Percentiles rank a stretch among this genome's conserved stretches.
Conservation (phyloP, 2,797 vertebrate species). For the Margarornis squamiger region DNA sequence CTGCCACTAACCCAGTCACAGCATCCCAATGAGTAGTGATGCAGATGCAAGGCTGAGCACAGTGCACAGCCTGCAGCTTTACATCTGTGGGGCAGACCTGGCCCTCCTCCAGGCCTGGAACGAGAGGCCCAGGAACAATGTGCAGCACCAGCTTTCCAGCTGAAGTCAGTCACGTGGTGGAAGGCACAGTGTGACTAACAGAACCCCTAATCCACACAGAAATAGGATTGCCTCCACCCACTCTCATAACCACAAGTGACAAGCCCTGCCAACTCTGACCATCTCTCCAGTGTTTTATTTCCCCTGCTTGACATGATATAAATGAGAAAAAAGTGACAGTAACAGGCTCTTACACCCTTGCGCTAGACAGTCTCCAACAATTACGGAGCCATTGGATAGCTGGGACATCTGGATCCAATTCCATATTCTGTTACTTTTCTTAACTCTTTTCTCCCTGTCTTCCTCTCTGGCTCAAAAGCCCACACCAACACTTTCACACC, state of each 20-base stretch:
- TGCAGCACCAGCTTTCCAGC: not conserved
- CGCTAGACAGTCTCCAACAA: not conserved
- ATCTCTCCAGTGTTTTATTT: not conserved
- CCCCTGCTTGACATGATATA: not conserved
- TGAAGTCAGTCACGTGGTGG: not conserved
- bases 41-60: not conserved
- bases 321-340: not conserved
- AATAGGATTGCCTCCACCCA: not conserved
- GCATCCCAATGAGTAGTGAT: accelerated
- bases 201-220: not conserved
- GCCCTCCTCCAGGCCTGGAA: not conserved
- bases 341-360: not conserved
- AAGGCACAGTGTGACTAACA: not conserved
- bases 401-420: not conserved
- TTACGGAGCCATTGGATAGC: not conserved
- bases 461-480: not conserved
- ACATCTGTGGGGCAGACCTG: not conserved
- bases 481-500: accelerated
- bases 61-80: not conserved
- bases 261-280: not conserved
- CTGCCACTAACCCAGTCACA: not conserved
- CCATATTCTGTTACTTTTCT: not conserved
- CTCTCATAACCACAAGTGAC: not conserved
- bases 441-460: not conserved
- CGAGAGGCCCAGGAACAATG: accelerated